These are phyloP conservation scores for Isaurus tuberculatus DNA, from an alignment of 92 coral and sea anemone genomes.

Conservation along the genomic window DNA sequence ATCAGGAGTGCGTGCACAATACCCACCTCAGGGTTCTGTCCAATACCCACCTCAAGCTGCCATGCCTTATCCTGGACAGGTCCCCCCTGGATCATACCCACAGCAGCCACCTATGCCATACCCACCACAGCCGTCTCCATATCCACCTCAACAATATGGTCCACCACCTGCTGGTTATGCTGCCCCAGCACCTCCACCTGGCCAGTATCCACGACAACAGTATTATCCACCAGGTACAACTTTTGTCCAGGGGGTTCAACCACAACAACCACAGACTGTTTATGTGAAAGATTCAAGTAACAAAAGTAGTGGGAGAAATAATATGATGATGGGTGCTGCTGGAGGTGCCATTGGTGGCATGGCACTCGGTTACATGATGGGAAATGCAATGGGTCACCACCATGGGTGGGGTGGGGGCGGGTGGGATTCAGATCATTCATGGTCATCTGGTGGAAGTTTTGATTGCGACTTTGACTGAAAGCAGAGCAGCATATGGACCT, in stretches of 20 bases:
- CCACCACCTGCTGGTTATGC: slow-evolving; percentile 32
- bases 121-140: slow-evolving; percentile 58
- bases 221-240: slow-evolving; percentile 68
- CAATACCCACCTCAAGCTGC: slow-evolving; percentile 67
- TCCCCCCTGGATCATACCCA: slow-evolving; percentile 52
- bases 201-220: slow-evolving; percentile 75
- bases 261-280: slow-evolving; percentile 90
- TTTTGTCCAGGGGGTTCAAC: slow-evolving; percentile 70
- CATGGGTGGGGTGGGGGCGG: slow-evolving; percentile 70
- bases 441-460: slow-evolving; percentile 96
- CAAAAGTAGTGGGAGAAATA: slow-evolving; percentile 52
- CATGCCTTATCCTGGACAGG: slow-evolving; percentile 69
- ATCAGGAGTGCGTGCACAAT: neutral
- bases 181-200: slow-evolving; percentile 73
- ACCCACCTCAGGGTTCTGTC: slow-evolving; percentile 48
- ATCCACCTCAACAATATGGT: slow-evolving; percentile 59
- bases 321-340: slow-evolving; percentile 92
- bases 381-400: slow-evolving; percentile 84
- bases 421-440: slow-evolving; percentile 92
- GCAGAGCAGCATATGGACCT: neutral
- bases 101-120: slow-evolving; percentile 63
- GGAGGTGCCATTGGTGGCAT: slow-evolving; percentile 98
- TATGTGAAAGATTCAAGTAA: slow-evolving; percentile 69
- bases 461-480: slow-evolving; percentile 86
- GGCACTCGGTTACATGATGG: slow-evolving; percentile 95